A percentile compares a stretch with the other conserved stretches of the same genome.
Conservation (phyloP, 2,113 vertebrate species). For the Semicossyphus pulcher region DNA sequence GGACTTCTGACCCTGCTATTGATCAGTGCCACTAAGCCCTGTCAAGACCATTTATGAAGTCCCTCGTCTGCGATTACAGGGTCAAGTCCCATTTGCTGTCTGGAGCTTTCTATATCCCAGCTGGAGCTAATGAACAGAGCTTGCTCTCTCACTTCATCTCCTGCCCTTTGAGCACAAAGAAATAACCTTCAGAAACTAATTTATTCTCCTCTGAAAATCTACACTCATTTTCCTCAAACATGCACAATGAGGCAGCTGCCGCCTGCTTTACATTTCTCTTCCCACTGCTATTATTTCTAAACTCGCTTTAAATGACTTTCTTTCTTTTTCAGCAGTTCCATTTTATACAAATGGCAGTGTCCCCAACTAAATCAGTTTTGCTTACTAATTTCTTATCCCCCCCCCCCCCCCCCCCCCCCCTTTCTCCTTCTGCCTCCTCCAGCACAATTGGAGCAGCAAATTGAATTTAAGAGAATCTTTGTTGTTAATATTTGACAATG, state of each 20-base stretch:
- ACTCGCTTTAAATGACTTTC: constrained; percentile 66
- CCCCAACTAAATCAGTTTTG: constrained; percentile 57
- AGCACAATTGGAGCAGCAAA: constrained; percentile 21
- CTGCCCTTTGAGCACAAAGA: constrained; percentile 55
- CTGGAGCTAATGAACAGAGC: constrained; percentile 35
- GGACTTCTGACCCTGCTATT: constrained; percentile 12
- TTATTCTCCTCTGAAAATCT: constrained; percentile 58
- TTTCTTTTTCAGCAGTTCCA: constrained; percentile 37
- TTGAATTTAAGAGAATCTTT: constrained; percentile 39
- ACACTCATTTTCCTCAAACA: constrained; percentile 54
- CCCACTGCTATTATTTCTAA: constrained; percentile 59
- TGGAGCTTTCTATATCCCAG: not conserved
- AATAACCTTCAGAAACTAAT: constrained; percentile 73
- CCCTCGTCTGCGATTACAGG: constrained; percentile 25
- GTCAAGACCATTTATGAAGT: not conserved
- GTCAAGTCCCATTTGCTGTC: constrained; percentile 16
- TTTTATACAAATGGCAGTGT: constrained; percentile 56
- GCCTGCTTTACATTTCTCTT: constrained; percentile 49
- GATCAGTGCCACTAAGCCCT: constrained; percentile 18
- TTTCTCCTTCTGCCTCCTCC: not conserved
- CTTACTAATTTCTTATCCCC: constrained; percentile 57
- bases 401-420: constrained; percentile 2
- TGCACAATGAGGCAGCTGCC: constrained; percentile 46
- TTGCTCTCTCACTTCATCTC: constrained; percentile 35
- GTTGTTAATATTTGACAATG: constrained; percentile 37